A percentile compares a stretch with the other conserved stretches of the same genome.
Conservation (phyloP, 2,113 vertebrate genomes). For the Callipepla californica region DNA sequence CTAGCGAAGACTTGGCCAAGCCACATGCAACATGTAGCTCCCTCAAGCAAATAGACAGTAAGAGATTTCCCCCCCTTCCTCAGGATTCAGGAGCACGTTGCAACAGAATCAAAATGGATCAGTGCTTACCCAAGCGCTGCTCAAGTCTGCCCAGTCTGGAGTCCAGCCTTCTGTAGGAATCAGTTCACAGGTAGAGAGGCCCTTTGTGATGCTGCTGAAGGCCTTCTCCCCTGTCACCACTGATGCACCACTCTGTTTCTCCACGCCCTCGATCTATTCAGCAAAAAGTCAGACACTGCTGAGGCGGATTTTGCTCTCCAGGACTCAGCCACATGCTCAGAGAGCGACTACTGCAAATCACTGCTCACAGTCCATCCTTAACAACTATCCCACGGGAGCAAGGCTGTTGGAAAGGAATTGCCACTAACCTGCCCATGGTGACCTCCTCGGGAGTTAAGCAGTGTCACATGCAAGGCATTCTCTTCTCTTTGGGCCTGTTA, state of each 20-base stretch:
- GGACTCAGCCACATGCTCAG: background rate
- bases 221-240: slow-evolving; percentile 12
- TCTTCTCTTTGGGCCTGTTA: too few species aligned
- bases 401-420: too few species aligned
- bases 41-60: background rate
- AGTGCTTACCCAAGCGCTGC: background rate
- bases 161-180: background rate
- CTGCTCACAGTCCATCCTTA: too few species aligned
- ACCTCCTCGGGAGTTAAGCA: too few species aligned
- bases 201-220: slow-evolving; percentile 65
- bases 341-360: background rate
- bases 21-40: background rate
- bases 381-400: too few species aligned
- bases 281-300: background rate
- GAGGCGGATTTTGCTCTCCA: background rate
- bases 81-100: background rate
- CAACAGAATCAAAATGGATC: background rate
- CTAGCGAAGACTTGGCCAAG: background rate
- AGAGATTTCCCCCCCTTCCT: too few species aligned
- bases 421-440: too few species aligned
- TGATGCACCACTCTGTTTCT: accelerated
- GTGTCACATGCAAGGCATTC: too few species aligned
- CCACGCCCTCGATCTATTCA: background rate
- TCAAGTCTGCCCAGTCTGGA: background rate
- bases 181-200: slow-evolving; percentile 34